phyloP scores from a whole-genome alignment of 2,888 invertebrate species.

The Norana najaformis region DNA sequence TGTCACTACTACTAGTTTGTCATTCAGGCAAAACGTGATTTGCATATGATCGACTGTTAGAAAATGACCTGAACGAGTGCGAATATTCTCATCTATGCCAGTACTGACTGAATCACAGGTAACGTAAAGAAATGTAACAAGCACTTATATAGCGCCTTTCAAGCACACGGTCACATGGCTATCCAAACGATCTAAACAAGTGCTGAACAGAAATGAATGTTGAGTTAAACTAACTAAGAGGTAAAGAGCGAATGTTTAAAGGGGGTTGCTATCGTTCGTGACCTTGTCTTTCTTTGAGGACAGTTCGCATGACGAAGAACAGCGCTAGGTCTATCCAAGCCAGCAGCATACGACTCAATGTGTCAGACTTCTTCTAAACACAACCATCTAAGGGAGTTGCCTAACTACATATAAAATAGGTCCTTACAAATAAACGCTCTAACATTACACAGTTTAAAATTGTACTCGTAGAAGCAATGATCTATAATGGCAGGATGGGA shows the following conservation, averaged over 20 bases:
- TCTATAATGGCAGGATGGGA: neutral
- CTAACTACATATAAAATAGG: neutral
- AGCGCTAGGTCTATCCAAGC: neutral
- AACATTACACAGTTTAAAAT: neutral
- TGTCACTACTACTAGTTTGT: neutral
- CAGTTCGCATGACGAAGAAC: neutral
- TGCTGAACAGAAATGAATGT: too few relatives aligned
- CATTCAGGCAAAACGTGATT: neutral
- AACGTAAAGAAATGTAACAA: too few relatives aligned
- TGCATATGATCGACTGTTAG: too few relatives aligned
- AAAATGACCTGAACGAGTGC: too few relatives aligned
- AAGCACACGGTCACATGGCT: too few relatives aligned
- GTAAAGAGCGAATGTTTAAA: too few relatives aligned
- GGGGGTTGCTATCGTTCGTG: too few relatives aligned
- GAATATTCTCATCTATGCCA: neutral
- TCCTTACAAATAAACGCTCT: neutral
- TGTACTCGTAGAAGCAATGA: neutral
- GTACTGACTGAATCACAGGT: neutral
- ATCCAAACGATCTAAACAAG: too few relatives aligned
- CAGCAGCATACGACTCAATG: neutral
- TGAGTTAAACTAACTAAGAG: too few relatives aligned
- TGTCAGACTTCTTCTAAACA: neutral
- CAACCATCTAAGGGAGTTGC: neutral
- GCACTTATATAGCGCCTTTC: too few relatives aligned
- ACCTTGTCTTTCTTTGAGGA: neutral